These are phyloP conservation scores for Hesperophylax magnus DNA, from an alignment of 1,140 invertebrate genomes.

Conservation along the genomic window DNA sequence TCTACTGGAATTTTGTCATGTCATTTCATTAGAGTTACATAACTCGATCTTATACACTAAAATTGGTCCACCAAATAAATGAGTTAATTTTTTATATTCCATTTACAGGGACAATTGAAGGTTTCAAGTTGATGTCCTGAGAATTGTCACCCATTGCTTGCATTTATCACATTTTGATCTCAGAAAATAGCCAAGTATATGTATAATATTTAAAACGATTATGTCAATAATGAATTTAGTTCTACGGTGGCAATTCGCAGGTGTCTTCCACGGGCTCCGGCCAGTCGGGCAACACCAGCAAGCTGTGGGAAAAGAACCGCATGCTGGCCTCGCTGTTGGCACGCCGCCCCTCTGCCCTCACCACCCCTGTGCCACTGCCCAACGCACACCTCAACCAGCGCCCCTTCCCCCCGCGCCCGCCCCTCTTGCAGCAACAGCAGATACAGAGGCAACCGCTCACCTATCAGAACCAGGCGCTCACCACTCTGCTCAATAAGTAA, in stretches of 20 bases:
- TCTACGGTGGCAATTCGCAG: conserved; percentile 51
- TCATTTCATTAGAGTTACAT: no score
- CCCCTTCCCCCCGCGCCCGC: conserved; percentile 56
- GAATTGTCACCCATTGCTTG: no score
- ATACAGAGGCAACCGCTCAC: conserved; percentile 54
- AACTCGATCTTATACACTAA: no score
- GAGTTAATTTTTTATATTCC: no score
- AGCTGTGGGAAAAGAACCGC: conserved; percentile 86
- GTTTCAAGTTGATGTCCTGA: no score
- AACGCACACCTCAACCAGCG: conserved; percentile 61
- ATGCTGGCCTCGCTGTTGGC: conserved; percentile 89
- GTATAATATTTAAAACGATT: no score
- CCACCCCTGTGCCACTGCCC: conserved; percentile 66
- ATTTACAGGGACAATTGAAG: no score
- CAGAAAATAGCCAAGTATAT: no score
- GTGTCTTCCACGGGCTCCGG: conserved; percentile 66
- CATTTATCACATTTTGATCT: no score
- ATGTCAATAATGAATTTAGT: no score
- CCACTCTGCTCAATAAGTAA: conserved; percentile 64
- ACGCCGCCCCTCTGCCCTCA: conserved; percentile 81
- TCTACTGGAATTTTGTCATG: no score
- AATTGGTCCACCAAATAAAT: no score
- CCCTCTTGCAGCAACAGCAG: conserved; percentile 62
- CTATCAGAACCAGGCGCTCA: conserved; percentile 61
- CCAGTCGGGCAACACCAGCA: conserved; percentile 66